Percentiles rank a stretch among this genome's conserved stretches.
These are phyloP conservation scores for Chloroceryle amazona DNA, from an alignment of 2,797 vertebrate species.

Conservation along the genomic window DNA sequence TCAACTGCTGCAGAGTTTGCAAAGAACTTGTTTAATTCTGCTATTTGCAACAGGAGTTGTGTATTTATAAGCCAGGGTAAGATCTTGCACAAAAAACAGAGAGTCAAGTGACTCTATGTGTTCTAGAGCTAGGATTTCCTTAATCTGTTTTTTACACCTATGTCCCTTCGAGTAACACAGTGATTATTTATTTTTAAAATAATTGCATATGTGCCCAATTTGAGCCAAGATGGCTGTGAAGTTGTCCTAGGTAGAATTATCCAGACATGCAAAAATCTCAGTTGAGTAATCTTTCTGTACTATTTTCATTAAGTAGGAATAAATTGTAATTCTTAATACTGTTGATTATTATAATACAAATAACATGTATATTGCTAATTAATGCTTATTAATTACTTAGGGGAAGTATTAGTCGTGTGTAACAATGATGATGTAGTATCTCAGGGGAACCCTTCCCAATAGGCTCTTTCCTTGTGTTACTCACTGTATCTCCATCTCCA, in stretches of 20 bases:
- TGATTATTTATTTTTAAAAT: not conserved
- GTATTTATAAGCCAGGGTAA: not conserved
- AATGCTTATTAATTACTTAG: not conserved
- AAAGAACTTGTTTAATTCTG: not conserved
- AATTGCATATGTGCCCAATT: not conserved
- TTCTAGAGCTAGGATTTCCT: not conserved
- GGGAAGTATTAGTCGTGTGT: not conserved
- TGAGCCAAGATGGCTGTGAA: not conserved
- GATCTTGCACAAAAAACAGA: not conserved
- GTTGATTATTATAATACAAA: not conserved
- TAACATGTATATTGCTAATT: not conserved
- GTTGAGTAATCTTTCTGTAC: not conserved
- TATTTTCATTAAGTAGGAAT: not conserved
- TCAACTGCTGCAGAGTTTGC: constrained; percentile 4
- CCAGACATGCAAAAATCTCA: not conserved
- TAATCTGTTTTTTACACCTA: not conserved
- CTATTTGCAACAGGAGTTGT: constrained; percentile 3
- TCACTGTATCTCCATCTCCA: not conserved
- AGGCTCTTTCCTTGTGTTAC: not conserved
- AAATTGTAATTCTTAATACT: not conserved
- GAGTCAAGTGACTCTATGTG: not conserved
- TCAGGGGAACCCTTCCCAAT: not conserved
- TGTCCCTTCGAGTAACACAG: not conserved
- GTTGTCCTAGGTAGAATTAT: not conserved
- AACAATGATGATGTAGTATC: not conserved